Percentiles rank a stretch among this genome's conserved stretches.
phyloP scores from a whole-genome alignment of 2,797 vertebrate species.

The Fistularia tabacaria region DNA sequence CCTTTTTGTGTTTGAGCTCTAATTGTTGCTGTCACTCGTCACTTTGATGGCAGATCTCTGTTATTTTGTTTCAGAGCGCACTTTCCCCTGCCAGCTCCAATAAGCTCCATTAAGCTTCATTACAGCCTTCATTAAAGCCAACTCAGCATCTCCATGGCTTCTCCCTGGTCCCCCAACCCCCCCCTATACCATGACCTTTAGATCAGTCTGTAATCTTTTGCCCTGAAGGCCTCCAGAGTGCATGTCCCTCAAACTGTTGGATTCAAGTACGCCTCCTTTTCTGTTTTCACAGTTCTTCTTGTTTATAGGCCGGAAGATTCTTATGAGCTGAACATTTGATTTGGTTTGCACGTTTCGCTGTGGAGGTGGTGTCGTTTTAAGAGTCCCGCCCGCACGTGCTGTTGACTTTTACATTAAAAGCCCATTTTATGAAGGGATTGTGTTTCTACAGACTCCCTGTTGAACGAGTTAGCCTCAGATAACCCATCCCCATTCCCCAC shows the following conservation, averaged over 20 bases:
- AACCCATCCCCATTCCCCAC: constrained; percentile 1
- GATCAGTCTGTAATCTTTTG: constrained; percentile 40
- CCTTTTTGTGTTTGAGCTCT: constrained; percentile 12
- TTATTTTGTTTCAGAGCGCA: constrained; percentile 27
- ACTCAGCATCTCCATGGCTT: constrained; percentile 19
- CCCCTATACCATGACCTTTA: constrained; percentile 42
- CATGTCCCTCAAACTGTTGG: constrained; percentile 5
- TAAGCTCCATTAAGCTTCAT: constrained; percentile 65
- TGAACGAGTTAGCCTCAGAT: constrained; percentile 21
- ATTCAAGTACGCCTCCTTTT: constrained; percentile 10
- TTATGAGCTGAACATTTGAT: constrained; percentile 6
- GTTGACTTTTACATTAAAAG: constrained; percentile 26
- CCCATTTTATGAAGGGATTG: constrained; percentile 23
- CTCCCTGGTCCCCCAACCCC: constrained; percentile 28
- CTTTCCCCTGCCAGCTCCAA: constrained; percentile 43
- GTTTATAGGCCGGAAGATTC: constrained; percentile 6
- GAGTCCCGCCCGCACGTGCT: constrained; percentile 6
- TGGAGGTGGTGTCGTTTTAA: background rate
- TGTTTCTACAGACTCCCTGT: constrained; percentile 14
- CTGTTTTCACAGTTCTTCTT: background rate
- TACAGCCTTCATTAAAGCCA: constrained; percentile 60
- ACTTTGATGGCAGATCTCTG: constrained; percentile 28
- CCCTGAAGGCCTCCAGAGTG: constrained; percentile 12
- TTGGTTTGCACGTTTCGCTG: constrained; percentile 15
- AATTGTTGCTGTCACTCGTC: constrained; percentile 35